These are phyloP conservation scores for Himalopsyche anomala DNA, from an alignment of 2,888 invertebrate genomes.

Conservation along the genomic window DNA sequence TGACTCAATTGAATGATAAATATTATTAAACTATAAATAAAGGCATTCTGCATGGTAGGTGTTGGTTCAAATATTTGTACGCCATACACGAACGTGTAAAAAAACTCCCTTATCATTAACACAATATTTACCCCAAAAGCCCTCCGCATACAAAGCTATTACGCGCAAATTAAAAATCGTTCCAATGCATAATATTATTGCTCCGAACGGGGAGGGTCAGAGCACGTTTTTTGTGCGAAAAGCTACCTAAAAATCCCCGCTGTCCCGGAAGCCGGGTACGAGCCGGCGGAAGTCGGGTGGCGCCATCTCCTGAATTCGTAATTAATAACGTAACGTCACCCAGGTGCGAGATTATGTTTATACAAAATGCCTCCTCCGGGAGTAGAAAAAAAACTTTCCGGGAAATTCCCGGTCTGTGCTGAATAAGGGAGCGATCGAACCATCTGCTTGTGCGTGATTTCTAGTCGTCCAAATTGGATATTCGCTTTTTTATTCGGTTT, in stretches of 20 bases:
- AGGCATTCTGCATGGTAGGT: too few relatives aligned
- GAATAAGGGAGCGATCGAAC: background rate
- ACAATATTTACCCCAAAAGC: conserved; percentile 13
- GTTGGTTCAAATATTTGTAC: too few relatives aligned
- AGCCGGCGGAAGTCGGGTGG: background rate
- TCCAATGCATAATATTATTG: background rate
- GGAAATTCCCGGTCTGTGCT: background rate
- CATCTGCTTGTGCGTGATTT: background rate
- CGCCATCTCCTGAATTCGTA: conserved; percentile 34
- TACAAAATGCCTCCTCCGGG: conserved; percentile 17
- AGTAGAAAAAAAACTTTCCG: background rate
- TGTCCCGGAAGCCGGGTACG: background rate
- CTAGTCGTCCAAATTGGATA: background rate
- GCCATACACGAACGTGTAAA: too few relatives aligned
- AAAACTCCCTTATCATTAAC: background rate
- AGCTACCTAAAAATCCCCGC: background rate
- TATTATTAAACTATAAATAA: too few relatives aligned
- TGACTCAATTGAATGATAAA: too few relatives aligned
- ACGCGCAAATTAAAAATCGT: conserved; percentile 11
- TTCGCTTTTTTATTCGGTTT: background rate
- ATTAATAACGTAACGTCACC: conserved; percentile 26
- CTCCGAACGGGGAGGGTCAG: background rate
- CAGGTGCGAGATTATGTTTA: conserved; percentile 34
- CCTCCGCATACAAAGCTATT: background rate
- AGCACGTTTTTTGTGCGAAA: conserved; percentile 14